Conservation (phyloP, 2,888 invertebrate genomes). For the Prenolepis imparis region DNA sequence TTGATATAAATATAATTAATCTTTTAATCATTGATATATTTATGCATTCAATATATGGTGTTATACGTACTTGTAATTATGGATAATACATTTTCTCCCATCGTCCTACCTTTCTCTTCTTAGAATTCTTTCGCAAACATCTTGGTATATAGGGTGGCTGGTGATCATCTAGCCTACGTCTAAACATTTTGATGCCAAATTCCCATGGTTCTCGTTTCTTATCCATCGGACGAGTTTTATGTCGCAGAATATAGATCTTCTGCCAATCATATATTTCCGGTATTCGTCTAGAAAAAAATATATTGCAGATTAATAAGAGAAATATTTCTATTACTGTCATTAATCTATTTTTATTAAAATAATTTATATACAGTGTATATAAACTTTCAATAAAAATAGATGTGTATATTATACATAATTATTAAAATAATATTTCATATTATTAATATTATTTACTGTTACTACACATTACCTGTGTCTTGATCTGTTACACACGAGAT, state of each 20-base stretch:
- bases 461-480: slow-evolving; percentile 86
- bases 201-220: slow-evolving; percentile 91
- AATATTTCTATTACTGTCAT: background rate
- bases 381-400: no score
- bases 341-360: slow-evolving; percentile 1
- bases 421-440: background rate
- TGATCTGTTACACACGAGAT: slow-evolving; percentile 90
- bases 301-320: slow-evolving; percentile 2
- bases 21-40: slow-evolving; percentile 21
- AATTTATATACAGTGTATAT: background rate
- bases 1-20: slow-evolving; percentile 8
- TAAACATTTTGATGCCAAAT: slow-evolving; percentile 88
- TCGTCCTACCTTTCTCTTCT: slow-evolving; percentile 87
- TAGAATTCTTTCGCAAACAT: slow-evolving; percentile 88
- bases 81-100: slow-evolving; percentile 91
- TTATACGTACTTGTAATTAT: slow-evolving; percentile 3
- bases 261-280: slow-evolving; percentile 95
- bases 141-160: slow-evolving; percentile 91
- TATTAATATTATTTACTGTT: slow-evolving; percentile 20
- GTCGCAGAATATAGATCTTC: slow-evolving; percentile 92
- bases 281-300: slow-evolving; percentile 82
- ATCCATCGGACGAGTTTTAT: slow-evolving; percentile 91
- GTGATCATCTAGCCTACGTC: slow-evolving; percentile 90
- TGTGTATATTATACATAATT: slow-evolving; percentile 5
- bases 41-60: background rate